phyloP scores from a whole-genome alignment of 2,797 vertebrate genomes.

The Pipistrellus kuhlii region DNA sequence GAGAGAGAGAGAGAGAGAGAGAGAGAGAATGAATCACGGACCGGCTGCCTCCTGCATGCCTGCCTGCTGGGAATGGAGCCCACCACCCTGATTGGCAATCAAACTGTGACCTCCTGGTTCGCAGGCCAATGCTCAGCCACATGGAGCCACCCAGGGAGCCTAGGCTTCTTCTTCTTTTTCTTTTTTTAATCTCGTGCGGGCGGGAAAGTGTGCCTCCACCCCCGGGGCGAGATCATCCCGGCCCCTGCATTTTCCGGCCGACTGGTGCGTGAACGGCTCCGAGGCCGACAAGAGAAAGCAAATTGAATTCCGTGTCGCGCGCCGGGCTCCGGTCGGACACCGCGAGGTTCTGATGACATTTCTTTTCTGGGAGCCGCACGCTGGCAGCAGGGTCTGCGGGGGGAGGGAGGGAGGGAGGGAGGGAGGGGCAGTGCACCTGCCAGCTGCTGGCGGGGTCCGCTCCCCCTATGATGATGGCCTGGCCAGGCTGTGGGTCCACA shows the following conservation, averaged over 20 bases:
- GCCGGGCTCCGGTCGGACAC: background rate
- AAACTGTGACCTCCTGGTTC: no score
- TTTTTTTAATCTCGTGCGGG: background rate
- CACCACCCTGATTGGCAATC: no score
- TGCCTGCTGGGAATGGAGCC: no score
- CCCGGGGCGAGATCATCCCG: rapidly evolving
- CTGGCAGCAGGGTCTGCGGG: background rate
- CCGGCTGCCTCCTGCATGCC: no score
- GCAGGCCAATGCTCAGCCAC: no score
- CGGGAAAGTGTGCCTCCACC: rapidly evolving
- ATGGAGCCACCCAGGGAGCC: no score
- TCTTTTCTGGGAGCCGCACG: background rate
- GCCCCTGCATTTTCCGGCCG: background rate
- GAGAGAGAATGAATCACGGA: no score
- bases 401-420: background rate
- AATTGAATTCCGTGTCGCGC: background rate
- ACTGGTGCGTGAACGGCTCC: background rate
- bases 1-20: no score
- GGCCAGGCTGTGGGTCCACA: background rate
- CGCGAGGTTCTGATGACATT: background rate
- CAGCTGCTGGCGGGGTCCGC: background rate
- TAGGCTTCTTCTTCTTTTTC: background rate
- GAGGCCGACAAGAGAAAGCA: background rate
- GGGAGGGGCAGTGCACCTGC: background rate
- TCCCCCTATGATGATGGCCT: background rate